Evolutionary conservation across 2,113 vertebrate species (phyloP), one percentile per base, ranked within the genome.

Genomic region (Serranochromis macrocephalus): DNA sequence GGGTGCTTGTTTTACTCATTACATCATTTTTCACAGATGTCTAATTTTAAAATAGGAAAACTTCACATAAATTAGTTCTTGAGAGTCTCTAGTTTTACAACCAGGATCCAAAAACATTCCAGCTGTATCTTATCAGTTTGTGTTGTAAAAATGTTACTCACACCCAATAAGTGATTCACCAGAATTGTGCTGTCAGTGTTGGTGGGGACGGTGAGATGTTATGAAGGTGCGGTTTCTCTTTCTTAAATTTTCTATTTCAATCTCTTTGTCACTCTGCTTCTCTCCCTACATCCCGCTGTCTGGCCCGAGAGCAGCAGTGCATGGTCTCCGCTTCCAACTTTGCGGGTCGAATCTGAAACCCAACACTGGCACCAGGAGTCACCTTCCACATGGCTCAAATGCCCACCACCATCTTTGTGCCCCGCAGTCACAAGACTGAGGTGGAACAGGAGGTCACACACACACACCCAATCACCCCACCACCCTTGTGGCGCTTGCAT

Each of bases 321-420:
- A 83, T 81, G 68, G 89, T 92, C 81, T 88, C 84, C 26, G 36
- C 81, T 84, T 90, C 87, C 87, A 81, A 84, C 73, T 91, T 91
- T 91, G 88, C 87, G 85, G 89, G 89, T 89, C 3, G 81, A 63
- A 86, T 93, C 90, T 94, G 94, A 94, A 96, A 96, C 84, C 85
- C 84, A 92, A 95, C 91, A 93, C 95, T 93, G 91, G 91, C 92
- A 91, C 91, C 94, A 94, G 93, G 95, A 94, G 94, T 95, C 93
- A 94, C 91, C 94, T 95, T 95, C 92, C 92, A 91, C 93, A 88
- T 88, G 91, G 57, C 84, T 89, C 90, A 58, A 85, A 89, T 81
- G 86, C 88, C 90, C 87, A 55, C 45, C 85, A 31, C 85, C 84
- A 81, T 85, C 90, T 88, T 83, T n/a, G 21, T 90, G 79, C 45